Base-by-base conservation (phyloP, 1,140 invertebrate species). In the Rhagoletis pomonella region DNA sequence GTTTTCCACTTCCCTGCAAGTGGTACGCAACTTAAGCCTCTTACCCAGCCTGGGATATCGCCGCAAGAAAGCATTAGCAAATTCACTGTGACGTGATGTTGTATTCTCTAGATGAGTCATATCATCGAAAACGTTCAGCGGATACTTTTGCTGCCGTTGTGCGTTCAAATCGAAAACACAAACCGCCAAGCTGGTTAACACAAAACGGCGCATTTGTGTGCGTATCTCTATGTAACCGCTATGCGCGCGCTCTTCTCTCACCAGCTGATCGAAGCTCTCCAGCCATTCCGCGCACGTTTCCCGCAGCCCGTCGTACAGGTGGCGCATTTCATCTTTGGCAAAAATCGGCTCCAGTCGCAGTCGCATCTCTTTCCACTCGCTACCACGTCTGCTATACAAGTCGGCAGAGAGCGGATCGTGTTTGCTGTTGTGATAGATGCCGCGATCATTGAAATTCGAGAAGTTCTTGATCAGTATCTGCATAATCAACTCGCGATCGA, bases 331-430 rank as follows among this genome's bases (percentile, higher is more conserved):
- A 9, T 94, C 94, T 0, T 94, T 92, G 1, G 95, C 95, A 89
- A 96, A 96, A 2, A 94, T 94, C 4, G 95, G 95, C 77, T 95
- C 95, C 59, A 96, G 93, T 87, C 95, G 95, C 29, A 93, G 92
- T 64, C 96, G 93, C 88, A 96, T 94, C 64, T 94, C 91, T 89
- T 94, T 94, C 96, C 96, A 96, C 19, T 93, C 92, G 17, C 94
- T 90, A 4, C 94, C 95, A 73, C 93, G 91, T 85, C 94, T 88
- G 12, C 93, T 93, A 87, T 95, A 94, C 44, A 95, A 89, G 90
- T 95, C 93, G n/a, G 91, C 93, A n/a, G 93, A 92, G 44, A 95
- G 64, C 3, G 95, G 93, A 86, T 95, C 94, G 73, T 94, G 89
- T 17, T 94, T 92, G 19, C 93, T 93, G 86, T 95, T 94, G 59